A percentile compares a stretch with the other conserved stretches of the same genome.
Evolutionary conservation across 2,113 vertebrate species (phyloP).

Genomic region (Pedionomus torquatus): DNA sequence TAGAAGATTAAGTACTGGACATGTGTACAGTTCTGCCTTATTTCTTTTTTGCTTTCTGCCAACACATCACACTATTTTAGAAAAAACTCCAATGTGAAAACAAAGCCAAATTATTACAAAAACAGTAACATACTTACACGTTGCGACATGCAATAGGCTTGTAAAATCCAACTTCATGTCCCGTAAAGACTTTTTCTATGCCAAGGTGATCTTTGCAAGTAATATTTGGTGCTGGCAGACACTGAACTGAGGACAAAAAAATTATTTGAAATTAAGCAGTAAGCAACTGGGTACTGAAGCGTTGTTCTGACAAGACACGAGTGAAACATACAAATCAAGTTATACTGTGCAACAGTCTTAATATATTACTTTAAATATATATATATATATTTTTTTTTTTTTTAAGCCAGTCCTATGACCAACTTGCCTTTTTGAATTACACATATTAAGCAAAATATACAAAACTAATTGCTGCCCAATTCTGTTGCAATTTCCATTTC

Average conservation of each 20-base stretch:
- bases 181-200: constrained; percentile 86
- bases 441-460: background rate
- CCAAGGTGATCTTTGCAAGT: constrained; percentile 87
- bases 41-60: background rate
- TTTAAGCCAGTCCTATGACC: background rate
- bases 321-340: background rate
- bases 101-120: background rate
- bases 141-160: constrained; percentile 89
- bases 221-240: constrained; percentile 92
- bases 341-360: background rate
- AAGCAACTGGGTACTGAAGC: background rate
- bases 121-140: constrained; percentile 82
- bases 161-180: constrained; percentile 89
- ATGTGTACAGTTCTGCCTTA: background rate
- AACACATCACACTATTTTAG: background rate
- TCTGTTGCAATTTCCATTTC: background rate
- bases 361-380: background rate
- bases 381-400: too few relatives aligned
- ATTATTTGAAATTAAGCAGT: background rate
- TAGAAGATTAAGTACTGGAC: background rate
- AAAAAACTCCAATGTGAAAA: background rate
- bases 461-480: background rate
- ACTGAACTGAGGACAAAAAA: constrained; percentile 81
- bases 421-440: background rate
- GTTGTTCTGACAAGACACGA: background rate